phyloP scores from a whole-genome alignment of 1,140 invertebrate genomes.

The Epicauta chinensis region DNA sequence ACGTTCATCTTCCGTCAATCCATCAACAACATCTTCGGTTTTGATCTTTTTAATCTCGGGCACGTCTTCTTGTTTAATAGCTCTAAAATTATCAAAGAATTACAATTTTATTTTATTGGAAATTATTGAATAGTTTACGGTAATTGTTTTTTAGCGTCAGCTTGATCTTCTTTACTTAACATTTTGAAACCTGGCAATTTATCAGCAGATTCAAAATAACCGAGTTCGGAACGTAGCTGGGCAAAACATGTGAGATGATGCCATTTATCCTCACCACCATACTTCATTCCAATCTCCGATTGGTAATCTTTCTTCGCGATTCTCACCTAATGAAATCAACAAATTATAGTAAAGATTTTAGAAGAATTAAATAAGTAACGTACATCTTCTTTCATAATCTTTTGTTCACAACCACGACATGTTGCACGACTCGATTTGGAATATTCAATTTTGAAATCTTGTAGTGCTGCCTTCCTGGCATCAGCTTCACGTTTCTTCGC shows the following conservation, averaged over 20 bases:
- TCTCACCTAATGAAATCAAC: conserved; percentile 47
- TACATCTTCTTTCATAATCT: conserved; percentile 74
- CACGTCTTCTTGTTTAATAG: conserved; percentile 51
- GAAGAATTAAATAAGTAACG: background rate
- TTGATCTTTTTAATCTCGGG: conserved; percentile 63
- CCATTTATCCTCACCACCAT: conserved; percentile 78
- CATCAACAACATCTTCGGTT: conserved; percentile 49
- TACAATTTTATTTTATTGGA: background rate
- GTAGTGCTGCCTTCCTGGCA: conserved; percentile 40
- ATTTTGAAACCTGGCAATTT: conserved; percentile 66
- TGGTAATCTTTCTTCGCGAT: conserved; percentile 85
- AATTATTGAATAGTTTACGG: conserved; percentile 46
- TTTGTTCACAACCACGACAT: conserved; percentile 81
- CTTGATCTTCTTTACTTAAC: conserved; percentile 70
- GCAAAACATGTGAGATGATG: conserved; percentile 92
- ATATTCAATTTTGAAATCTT: conserved; percentile 80
- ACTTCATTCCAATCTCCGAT: conserved; percentile 69
- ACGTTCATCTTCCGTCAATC: conserved; percentile 45
- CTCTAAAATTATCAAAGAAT: conserved; percentile 39
- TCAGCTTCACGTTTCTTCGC: conserved; percentile 40
- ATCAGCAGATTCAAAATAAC: conserved; percentile 67
- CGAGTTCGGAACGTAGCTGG: conserved; percentile 64
- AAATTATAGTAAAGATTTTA: background rate
- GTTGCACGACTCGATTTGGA: conserved; percentile 76
- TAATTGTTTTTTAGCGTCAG: conserved; percentile 59